Evolutionary conservation across 2,113 vertebrate species (phyloP), one percentile per base, ranked within the genome.

Genomic region (Sterna hirundo): DNA sequence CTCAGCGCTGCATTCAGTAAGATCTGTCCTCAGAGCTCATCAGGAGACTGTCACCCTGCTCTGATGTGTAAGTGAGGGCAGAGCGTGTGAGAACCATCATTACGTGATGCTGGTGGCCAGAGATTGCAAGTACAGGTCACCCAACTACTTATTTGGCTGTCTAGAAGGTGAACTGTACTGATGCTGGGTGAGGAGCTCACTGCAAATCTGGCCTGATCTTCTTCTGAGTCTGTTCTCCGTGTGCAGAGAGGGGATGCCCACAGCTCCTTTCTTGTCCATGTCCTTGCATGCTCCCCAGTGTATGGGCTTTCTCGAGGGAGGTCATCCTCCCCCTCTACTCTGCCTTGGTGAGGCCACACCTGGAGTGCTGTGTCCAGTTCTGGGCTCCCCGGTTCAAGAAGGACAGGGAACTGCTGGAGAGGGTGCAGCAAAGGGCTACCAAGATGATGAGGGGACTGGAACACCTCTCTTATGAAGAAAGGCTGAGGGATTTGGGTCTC

Each of bases 151-250:
- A 11, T 55, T 3, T 46, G n/a, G 47, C 20, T 9, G 36, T 47
- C 20, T 32, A 30, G 38, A 64, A 23, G 11, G 6, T 38, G 40
- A 38, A 69, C 5, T 5, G 11, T 16, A 20, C 16, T 20, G 20
- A 47, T 51, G 42, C 13, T 60, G 60, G 15, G 14, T 57, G 17
- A 82, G 42, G 26, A 65, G 17, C 4, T 78, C 26, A 32, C 16
- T 60, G 20, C 11, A 71, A 26, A 85, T n/a, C 65, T 65, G 65
- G 3, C 16, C 46, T 64, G 49, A 18, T 82, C 15, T 40, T 64
- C 14, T 22, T 49, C 55, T 0, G 0, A 52, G 9, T 36, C 7
- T 38, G 5, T 44, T 40, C 26, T 16, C 29, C 18, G 3, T 4
- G 11, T 36, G 32, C 25, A 66, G 26, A n/a, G 3, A 2, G 10